Base-by-base conservation (phyloP, 2,888 invertebrate genomes). In the Melitaea athalia region DNA sequence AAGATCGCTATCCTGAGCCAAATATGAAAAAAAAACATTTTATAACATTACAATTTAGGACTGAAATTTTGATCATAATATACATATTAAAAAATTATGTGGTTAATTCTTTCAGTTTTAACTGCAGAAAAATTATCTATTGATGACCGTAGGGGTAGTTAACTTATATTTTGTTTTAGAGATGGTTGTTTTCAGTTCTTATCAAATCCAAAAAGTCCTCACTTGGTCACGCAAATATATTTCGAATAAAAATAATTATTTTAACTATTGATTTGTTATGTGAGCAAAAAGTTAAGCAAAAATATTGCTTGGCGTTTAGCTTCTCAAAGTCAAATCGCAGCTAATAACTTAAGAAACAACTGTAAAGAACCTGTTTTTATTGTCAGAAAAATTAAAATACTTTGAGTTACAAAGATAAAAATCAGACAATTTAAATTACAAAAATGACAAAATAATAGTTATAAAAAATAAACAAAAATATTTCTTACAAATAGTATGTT, bases 161-260 rank as follows among this genome's bases (percentile, higher is more conserved):
- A 14, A 49, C n/a, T 49, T 49, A 14, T 49, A 49, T n/a, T 49
- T 49, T 49, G 6, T 49, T 49, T n/a, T n/a, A 49, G n/a, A n/a
- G 14, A 49, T n/a, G n/a, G n/a, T 49, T 45, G 45, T 14, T 45
- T 38, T 8, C 38, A 38, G 11, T 31, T 53, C 24, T 14, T 38
- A 38, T 4, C 12, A 57, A 57, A n/a, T 5, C 7, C 5, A n/a
- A 38, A 38, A n/a, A 57, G 50, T 57, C 55, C 55, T 57, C 55
- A 57, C 55, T 57, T 57, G 15, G 57, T 38, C 15, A 57, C 15
- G 57, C 38, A 57, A 42, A 57, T 49, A 8, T 38, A n/a, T 49
- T 45, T 11, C 0, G 11, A 45, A 11, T 45, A 11, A 14, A 11
- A 14, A 5, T 45, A 11, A 4, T 45, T 11, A 45, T 14, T 45